These are phyloP conservation scores for Bombus sibiricus DNA, from an alignment of 1,140 invertebrate species.

Conservation along the genomic window DNA sequence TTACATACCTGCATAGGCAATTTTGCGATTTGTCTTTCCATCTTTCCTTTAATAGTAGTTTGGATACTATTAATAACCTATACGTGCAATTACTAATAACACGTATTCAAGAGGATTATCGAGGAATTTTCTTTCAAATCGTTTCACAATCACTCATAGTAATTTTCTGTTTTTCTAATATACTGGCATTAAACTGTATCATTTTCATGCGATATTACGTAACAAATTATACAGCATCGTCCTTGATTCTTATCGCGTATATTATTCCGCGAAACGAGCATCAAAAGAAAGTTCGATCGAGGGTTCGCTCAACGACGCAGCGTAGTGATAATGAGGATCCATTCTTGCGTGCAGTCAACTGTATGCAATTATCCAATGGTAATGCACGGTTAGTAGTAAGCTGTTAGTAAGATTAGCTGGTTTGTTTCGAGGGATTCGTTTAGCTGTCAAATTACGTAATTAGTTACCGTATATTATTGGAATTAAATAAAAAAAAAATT, in stretches of 20 bases:
- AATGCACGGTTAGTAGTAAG: constrained; percentile 62
- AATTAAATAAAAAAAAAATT: not conserved
- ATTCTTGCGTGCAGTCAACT: constrained; percentile 63
- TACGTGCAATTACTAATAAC: too few relatives aligned
- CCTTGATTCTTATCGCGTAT: constrained; percentile 57
- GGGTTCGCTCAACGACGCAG: constrained; percentile 31
- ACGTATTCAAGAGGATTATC: too few relatives aligned
- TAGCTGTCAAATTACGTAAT: constrained; percentile 64
- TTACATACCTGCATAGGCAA: not conserved
- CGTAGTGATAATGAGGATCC: constrained; percentile 65
- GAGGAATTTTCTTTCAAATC: not conserved
- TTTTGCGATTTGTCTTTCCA: not conserved
- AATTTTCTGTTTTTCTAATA: not conserved
- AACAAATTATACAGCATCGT: too few relatives aligned
- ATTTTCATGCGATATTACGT: too few relatives aligned
- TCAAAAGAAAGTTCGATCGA: not conserved
- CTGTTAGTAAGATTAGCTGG: too few relatives aligned
- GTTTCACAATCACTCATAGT: not conserved
- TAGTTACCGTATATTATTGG: not conserved
- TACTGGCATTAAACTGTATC: too few relatives aligned
- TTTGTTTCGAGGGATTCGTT: constrained; percentile 19
- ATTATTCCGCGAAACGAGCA: constrained; percentile 21
- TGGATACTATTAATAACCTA: not conserved
- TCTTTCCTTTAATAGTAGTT: constrained; percentile 10
- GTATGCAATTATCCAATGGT: constrained; percentile 66